phyloP scores from a whole-genome alignment of 2,888 invertebrate species.

The Aleiodes alternator region DNA sequence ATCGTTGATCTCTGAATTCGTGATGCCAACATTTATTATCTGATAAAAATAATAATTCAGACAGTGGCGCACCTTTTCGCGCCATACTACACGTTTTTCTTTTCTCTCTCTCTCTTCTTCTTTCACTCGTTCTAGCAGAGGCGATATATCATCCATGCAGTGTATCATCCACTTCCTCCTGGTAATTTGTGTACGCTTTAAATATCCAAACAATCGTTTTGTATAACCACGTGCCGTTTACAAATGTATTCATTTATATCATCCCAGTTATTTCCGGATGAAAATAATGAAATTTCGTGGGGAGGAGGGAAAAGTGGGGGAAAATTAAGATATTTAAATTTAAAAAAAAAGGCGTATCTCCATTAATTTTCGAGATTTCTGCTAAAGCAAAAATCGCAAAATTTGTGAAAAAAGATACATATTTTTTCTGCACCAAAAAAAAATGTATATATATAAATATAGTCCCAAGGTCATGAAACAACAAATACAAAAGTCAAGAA shows the following conservation, averaged over 20 bases:
- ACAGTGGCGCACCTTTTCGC: constrained; percentile 53
- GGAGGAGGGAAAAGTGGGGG: not conserved
- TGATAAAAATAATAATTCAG: constrained; percentile 59
- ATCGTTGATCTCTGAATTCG: constrained; percentile 53
- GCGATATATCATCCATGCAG: constrained; percentile 13
- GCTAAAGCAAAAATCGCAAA: no score
- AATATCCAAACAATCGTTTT: constrained; percentile 12
- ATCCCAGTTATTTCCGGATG: constrained; percentile 1
- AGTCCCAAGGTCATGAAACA: not conserved
- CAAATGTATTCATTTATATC: constrained; percentile 13
- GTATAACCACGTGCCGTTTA: constrained; percentile 37
- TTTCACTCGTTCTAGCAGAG: not conserved
- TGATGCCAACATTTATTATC: constrained; percentile 52
- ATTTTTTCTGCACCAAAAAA: no score
- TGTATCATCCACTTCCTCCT: constrained; percentile 43
- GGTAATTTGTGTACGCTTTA: constrained; percentile 31
- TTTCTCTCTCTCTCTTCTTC: not conserved
- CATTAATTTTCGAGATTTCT: not conserved
- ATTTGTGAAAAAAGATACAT: no score
- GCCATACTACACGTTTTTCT: constrained; percentile 9
- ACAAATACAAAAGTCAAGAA: constrained; percentile 26
- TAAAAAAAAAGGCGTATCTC: constrained; percentile 6
- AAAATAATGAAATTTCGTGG: constrained; percentile 9
- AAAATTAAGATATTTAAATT: constrained; percentile 23
- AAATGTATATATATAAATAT: no score